Evolutionary conservation across 2,888 invertebrate genomes (phyloP), one percentile per base, ranked within the genome.

Genomic region (Stenchaetothrips biformis): DNA sequence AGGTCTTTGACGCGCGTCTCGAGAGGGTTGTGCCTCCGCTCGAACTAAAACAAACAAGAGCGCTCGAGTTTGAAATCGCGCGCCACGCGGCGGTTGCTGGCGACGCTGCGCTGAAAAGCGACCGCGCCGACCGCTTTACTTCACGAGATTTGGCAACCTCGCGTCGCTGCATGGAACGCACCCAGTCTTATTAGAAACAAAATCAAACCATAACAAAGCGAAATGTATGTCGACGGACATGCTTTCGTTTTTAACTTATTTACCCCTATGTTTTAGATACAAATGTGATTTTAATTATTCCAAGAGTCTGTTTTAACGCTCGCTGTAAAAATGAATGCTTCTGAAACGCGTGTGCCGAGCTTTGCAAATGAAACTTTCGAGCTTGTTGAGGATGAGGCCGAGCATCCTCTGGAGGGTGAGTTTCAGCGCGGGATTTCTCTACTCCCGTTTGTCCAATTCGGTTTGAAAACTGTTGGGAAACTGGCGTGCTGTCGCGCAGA

Each of bases 171-270:
- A 6, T 18, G 18, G 67, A 74, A 74, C 67, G 67, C 67, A 74
- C 67, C 67, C 67, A 9, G 21, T 21, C 53, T 21, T 74, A 3
- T 74, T 74, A 74, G 67, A 74, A 25, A 74, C 67, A 74, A 74
- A 74, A 74, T 74, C 67, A 74, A 74, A 74, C 67, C 67, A 74
- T 25, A 74, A 74, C 67, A 74, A 74, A 74, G 67, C 67, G 67
- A 74, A 74, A 74, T 74, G 67, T 74, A 25, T 74, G 67, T 74
- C 67, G 67, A 11, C 21, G 67, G 25, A 74, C 67, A 74, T 74
- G 67, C 67, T 74, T 74, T 74, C 67, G 67, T 21, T 74, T 74
- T 74, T 74, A 74, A 74, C 25, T 74, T 74, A 25, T 74, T 74
- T 74, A 74, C 67, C 25, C 7, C 11, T 74, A 74, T 21, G 7